Conservation (phyloP, 1,140 invertebrate genomes). For the Gonatopus flavifemur region DNA sequence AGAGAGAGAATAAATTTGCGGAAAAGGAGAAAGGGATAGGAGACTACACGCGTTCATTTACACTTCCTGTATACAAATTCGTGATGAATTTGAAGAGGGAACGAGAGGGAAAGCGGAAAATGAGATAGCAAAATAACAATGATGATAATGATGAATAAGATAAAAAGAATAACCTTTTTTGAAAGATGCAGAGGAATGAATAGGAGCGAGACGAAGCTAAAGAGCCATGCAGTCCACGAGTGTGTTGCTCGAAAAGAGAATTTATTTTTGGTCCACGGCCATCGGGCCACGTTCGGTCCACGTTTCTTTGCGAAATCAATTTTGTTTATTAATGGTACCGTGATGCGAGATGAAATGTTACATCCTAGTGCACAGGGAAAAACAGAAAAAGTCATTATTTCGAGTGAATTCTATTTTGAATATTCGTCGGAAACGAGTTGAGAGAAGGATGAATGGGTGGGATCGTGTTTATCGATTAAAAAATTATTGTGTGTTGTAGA, state of each 20-base stretch:
- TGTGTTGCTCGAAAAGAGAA: constrained; percentile 21
- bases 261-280: constrained; percentile 39
- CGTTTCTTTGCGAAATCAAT: constrained; percentile 38
- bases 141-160: too few species aligned
- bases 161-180: too few species aligned
- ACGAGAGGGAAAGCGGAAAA: constrained; percentile 7
- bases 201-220: constrained; percentile 1
- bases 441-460: background rate
- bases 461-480: background rate
- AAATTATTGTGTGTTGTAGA: background rate
- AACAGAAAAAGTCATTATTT: too few species aligned
- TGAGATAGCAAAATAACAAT: too few species aligned
- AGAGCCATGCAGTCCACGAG: constrained; percentile 26
- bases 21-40: too few species aligned
- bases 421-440: too few species aligned
- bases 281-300: constrained; percentile 26
- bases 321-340: constrained; percentile 34
- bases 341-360: constrained; percentile 8
- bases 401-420: too few species aligned
- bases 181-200: constrained; percentile 3
- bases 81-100: too few species aligned
- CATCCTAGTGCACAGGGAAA: too few species aligned
- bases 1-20: too few species aligned
- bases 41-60: too few species aligned
- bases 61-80: too few species aligned